These are phyloP conservation scores for Spinus pinus DNA, from an alignment of 2,797 vertebrate genomes.

Conservation along the genomic window DNA sequence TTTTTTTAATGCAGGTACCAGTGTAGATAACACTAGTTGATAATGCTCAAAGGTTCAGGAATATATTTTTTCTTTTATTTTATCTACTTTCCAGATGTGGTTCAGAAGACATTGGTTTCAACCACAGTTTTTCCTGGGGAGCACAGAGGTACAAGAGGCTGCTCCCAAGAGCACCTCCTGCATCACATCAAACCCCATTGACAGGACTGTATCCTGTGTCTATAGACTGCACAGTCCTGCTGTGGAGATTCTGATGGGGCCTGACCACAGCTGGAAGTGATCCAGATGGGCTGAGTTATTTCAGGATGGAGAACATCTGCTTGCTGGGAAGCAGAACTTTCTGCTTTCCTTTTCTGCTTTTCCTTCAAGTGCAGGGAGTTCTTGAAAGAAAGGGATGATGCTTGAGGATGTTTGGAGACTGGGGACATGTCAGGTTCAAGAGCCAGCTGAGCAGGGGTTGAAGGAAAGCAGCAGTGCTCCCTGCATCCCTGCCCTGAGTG, in stretches of 20 bases:
- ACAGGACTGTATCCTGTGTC: background rate
- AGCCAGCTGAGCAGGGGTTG: background rate
- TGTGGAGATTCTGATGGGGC: background rate
- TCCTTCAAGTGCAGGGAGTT: background rate
- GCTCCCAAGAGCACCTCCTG: background rate
- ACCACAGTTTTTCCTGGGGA: background rate
- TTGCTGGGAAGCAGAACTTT: background rate
- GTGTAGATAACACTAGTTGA: background rate
- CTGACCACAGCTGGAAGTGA: background rate
- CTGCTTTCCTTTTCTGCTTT: background rate
- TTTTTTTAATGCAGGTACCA: background rate
- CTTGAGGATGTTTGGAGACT: background rate
- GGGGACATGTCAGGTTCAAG: background rate
- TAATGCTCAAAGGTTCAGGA: background rate
- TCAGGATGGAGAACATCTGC: background rate
- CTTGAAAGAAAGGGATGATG: background rate
- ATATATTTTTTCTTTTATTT: background rate
- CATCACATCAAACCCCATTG: background rate
- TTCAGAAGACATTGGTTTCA: background rate
- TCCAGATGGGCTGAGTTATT: background rate
- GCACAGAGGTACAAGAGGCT: background rate
- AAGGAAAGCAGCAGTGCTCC: background rate
- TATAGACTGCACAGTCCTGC: background rate
- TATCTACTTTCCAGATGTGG: background rate
- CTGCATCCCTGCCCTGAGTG: background rate